phyloP scores from a whole-genome alignment of 2,888 invertebrate species.

The Gastracanthus pulcherrimus region DNA sequence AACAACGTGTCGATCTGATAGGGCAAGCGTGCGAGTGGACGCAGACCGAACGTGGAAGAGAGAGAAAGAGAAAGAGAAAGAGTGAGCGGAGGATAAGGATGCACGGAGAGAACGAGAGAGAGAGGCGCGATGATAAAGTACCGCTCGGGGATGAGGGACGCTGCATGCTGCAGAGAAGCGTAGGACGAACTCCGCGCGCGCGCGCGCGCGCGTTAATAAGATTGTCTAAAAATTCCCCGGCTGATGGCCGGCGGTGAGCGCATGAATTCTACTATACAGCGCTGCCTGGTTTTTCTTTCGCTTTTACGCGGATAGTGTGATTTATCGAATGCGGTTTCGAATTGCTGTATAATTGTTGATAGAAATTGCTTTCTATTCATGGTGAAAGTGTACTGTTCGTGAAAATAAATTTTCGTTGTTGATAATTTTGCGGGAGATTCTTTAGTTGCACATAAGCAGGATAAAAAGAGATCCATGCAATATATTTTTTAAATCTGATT shows the following conservation, averaged over 20 bases:
- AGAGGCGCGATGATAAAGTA: constrained; percentile 45
- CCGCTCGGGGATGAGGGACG: neutral
- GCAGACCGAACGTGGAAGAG: neutral
- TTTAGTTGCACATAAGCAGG: neutral
- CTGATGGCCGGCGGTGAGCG: too few species aligned
- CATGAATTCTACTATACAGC: too few species aligned
- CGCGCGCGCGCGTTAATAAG: constrained; percentile 22
- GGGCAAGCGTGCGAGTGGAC: neutral
- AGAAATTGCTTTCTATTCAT: neutral
- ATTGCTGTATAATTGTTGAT: neutral
- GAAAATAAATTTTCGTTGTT: too few species aligned
- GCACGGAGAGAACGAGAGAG: constrained; percentile 16
- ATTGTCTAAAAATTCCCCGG: constrained; percentile 33
- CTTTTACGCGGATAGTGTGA: neutral
- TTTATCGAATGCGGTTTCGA: neutral
- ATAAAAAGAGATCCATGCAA: neutral
- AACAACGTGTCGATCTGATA: constrained; percentile 60
- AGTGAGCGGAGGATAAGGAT: constrained; percentile 38
- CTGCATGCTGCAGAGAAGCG: too few species aligned
- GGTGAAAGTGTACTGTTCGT: too few species aligned
- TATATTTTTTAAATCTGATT: neutral
- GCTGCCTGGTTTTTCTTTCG: neutral
- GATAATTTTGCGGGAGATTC: neutral
- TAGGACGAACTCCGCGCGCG: neutral
- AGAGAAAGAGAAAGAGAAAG: constrained; percentile 10